Percentiles rank a stretch among this genome's conserved stretches.
Conservation (phyloP, 1,140 invertebrate genomes). For the Neodiprion pinetum region DNA sequence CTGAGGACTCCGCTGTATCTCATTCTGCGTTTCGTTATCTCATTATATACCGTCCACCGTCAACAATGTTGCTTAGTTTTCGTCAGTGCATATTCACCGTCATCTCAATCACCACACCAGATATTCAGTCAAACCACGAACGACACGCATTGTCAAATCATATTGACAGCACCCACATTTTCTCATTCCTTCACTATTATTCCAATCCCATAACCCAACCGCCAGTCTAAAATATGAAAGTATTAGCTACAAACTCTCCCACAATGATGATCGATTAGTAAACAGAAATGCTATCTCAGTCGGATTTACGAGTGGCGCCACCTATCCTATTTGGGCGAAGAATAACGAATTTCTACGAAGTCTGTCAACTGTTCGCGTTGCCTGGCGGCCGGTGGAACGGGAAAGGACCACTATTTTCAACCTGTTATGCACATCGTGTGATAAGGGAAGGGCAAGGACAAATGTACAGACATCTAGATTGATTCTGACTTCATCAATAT, state of each 20-base stretch:
- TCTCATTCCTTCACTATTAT: constrained; percentile 36
- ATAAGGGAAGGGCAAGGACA: no score
- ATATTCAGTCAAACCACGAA: constrained; percentile 11
- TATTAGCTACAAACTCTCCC: constrained; percentile 30
- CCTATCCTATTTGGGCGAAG: not conserved
- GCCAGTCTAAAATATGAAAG: not conserved
- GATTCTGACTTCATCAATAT: no score
- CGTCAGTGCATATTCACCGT: not conserved
- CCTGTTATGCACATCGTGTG: no score
- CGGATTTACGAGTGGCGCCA: not conserved
- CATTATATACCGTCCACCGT: constrained; percentile 45
- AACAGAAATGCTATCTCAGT: constrained; percentile 34
- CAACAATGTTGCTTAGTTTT: not conserved
- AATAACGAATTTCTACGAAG: not conserved
- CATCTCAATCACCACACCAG: not conserved
- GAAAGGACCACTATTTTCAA: no score
- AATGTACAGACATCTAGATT: no score
- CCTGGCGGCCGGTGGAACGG: no score
- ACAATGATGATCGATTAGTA: constrained; percentile 53
- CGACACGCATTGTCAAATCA: constrained; percentile 22
- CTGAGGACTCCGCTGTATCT: constrained; percentile 57
- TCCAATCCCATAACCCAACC: constrained; percentile 27
- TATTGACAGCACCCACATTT: constrained; percentile 31
- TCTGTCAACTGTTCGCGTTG: no score
- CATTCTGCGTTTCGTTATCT: constrained; percentile 62